Evolutionary conservation across 2,888 invertebrate genomes (phyloP).

Genomic region (Neria commutata): DNA sequence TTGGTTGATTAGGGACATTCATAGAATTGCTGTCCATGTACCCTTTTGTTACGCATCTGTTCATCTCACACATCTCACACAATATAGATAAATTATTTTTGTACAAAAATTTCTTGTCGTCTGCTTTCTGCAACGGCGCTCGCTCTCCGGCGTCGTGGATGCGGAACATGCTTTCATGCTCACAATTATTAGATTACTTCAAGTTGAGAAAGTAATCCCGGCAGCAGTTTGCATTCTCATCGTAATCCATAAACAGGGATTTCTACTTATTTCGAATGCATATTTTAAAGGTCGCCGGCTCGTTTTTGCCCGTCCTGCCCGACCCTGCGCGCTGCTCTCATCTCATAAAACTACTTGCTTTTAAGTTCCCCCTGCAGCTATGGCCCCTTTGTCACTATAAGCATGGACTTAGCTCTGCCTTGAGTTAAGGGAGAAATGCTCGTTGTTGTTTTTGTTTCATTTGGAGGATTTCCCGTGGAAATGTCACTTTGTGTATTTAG

Average conservation of each 20-base stretch:
- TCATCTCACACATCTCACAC: too few species aligned
- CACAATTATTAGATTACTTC: slow-evolving; percentile 11
- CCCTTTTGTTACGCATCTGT: too few species aligned
- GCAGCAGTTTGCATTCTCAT: slow-evolving; percentile 7
- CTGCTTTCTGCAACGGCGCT: too few species aligned
- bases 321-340: neutral
- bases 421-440: too few species aligned
- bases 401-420: too few species aligned
- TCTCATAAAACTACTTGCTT: too few species aligned
- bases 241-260: slow-evolving; percentile 9
- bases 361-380: too few species aligned
- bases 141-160: neutral
- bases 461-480: neutral
- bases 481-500: neutral
- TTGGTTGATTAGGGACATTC: too few species aligned
- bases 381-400: too few species aligned
- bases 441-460: neutral
- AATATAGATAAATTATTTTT: too few species aligned
- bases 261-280: neutral
- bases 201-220: slow-evolving; percentile 8
- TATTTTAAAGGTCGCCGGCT: neutral
- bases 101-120: too few species aligned
- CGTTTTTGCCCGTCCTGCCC: neutral
- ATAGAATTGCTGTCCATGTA: too few species aligned
- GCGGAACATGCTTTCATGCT: slow-evolving; percentile 3